These are phyloP conservation scores for Zoanthus sociatus DNA, from an alignment of 92 coral and sea anemone genomes.

Conservation along the genomic window DNA sequence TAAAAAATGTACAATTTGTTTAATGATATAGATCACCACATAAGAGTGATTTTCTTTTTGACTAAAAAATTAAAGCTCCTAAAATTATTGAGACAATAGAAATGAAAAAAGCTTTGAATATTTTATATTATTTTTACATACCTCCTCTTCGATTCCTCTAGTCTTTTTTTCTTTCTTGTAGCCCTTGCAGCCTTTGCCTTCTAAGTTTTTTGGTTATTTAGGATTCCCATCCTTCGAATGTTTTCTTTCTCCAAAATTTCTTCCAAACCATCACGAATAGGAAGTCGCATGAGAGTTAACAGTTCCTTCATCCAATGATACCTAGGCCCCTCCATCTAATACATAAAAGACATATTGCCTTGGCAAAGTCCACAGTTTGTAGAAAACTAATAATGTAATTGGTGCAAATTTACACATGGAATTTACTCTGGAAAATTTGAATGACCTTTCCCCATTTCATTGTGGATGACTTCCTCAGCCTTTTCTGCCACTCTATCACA, in stretches of 20 bases:
- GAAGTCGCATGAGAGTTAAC: constrained; percentile 34
- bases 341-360: constrained; percentile 49
- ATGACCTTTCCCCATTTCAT: constrained; percentile 55
- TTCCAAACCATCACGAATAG: constrained; percentile 55
- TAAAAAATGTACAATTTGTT: too few species aligned
- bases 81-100: too few species aligned
- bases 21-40: too few species aligned
- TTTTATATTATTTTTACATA: background rate
- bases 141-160: constrained; percentile 12
- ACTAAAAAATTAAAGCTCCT: too few species aligned
- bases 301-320: constrained; percentile 64
- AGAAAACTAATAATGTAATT: constrained; percentile 52
- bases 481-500: constrained; percentile 37
- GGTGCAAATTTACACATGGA: constrained; percentile 51
- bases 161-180: background rate
- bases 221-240: constrained; percentile 7
- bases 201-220: background rate
- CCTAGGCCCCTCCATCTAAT: constrained; percentile 18
- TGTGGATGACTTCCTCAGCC: constrained; percentile 43
- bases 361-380: constrained; percentile 62
- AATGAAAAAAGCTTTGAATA: too few species aligned
- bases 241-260: constrained; percentile 38
- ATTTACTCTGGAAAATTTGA: constrained; percentile 51
- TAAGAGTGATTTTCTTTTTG: too few species aligned
- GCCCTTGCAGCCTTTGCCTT: constrained; percentile 15